Base-by-base conservation (phyloP, 2,888 invertebrate genomes). In the Amiota minor region DNA sequence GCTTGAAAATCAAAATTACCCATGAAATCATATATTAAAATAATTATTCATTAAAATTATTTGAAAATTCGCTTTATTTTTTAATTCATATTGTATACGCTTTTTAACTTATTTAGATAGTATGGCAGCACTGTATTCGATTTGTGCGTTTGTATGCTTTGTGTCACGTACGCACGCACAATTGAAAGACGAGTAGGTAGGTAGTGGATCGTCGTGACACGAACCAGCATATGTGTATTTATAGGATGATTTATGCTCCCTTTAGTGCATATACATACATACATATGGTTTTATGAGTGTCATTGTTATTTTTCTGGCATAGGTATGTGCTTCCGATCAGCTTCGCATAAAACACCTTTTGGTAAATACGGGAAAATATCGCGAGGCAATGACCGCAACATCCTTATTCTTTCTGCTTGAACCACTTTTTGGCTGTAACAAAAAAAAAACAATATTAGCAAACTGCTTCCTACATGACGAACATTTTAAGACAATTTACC, bases 301-400 rank as follows among this genome's bases (percentile, higher is more conserved):
- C 46, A 18, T 46, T 49, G n/a, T 76, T 75, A 14, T 70, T 46
- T 6, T 67, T 67, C 8, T n/a, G 50, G n/a, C 23, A 50, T 75
- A 12, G 18, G 74, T 76, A 45, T 81, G 79, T 80, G 80, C 61
- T 90, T 87, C 8, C 91, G 83, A 84, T 92, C 92, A 16, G 90
- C 89, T 14, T 90, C 88, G 74, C 89, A 89, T 55, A 93, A 81
- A 8, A 91, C 87, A 10, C 92, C 91, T 56, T 89, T 89, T 0
- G 93, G 92, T 70, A 93, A 83, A 83, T 90, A 92, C 0, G 91
- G 91, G 61, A 92, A 85, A 1, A 93, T 84, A 73, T 90, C 90
- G 4, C 89, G 80, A 0, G 92, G 92, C 81, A 92, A 92, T 76
- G 91, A 90, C 74, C 90, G 89, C 55, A 93, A 80, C 86, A 93